phyloP scores from a whole-genome alignment of 2,888 invertebrate genomes.

The Catocala sponsa region DNA sequence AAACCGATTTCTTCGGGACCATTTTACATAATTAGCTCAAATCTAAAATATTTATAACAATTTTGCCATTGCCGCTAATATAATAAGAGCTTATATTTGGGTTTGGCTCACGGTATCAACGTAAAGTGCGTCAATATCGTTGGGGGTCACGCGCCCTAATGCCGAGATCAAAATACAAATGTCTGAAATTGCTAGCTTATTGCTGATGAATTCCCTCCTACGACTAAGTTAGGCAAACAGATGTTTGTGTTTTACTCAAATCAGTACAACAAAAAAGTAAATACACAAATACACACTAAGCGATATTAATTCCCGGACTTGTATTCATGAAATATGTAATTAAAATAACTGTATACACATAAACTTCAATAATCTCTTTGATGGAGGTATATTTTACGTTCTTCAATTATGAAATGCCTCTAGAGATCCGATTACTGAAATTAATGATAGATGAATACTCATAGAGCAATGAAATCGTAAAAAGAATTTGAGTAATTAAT shows the following conservation, averaged over 20 bases:
- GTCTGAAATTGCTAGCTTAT: conserved; percentile 2
- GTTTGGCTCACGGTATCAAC: conserved; percentile 1
- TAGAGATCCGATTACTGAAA: conserved; percentile 52
- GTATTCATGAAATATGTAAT: conserved; percentile 30
- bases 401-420: conserved; percentile 48
- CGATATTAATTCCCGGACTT: conserved; percentile 20
- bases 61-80: background rate
- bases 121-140: conserved; percentile 2
- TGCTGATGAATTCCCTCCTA: conserved; percentile 1
- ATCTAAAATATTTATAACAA: background rate
- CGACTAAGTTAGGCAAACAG: background rate
- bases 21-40: conserved; percentile 20
- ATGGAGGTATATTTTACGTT: conserved; percentile 39
- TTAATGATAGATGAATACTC: conserved; percentile 53
- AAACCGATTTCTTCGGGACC: conserved; percentile 26
- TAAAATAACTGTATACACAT: conserved; percentile 39
- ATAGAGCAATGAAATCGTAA: conserved; percentile 47
- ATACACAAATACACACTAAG: conserved; percentile 7
- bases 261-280: conserved; percentile 2
- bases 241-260: conserved; percentile 2
- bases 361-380: conserved; percentile 50
- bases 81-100: conserved; percentile 2
- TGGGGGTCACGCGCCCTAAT: background rate
- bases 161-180: conserved; percentile 4
- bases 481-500: conserved; percentile 51